These are phyloP conservation scores for Matsumurasca onukii DNA, from an alignment of 1,140 invertebrate genomes.

Conservation along the genomic window DNA sequence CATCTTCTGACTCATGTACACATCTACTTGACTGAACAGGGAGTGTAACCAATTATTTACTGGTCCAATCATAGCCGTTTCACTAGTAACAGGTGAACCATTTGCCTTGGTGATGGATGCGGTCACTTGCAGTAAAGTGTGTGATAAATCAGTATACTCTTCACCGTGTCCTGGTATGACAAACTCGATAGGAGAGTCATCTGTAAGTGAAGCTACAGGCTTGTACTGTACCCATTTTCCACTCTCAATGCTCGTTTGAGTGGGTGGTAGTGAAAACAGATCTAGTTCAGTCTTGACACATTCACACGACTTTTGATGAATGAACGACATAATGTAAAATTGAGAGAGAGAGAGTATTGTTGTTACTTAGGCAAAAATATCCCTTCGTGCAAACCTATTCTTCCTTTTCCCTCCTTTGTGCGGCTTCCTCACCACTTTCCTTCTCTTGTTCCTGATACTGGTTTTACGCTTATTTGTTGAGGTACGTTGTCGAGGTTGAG, in stretches of 20 bases:
- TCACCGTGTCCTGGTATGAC: slow-evolving; percentile 44
- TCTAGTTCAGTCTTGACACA: neutral
- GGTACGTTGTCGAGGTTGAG: too few species aligned
- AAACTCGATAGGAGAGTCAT: slow-evolving; percentile 49
- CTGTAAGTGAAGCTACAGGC: slow-evolving; percentile 46
- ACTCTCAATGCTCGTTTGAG: too few species aligned
- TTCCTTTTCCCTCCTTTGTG: too few species aligned
- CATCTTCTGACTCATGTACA: slow-evolving; percentile 34
- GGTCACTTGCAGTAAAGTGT: slow-evolving; percentile 47
- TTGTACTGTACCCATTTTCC: slow-evolving; percentile 47
- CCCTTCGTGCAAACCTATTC: too few species aligned
- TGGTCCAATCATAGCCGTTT: neutral
- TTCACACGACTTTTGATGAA: too few species aligned
- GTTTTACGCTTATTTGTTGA: too few species aligned
- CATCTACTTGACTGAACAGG: slow-evolving; percentile 32
- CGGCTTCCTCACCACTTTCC: too few species aligned
- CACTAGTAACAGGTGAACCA: slow-evolving; percentile 11
- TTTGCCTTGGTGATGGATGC: slow-evolving; percentile 40
- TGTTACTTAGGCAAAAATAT: too few species aligned
- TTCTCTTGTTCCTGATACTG: too few species aligned
- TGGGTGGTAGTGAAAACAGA: slow-evolving; percentile 40
- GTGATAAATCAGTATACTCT: slow-evolving; percentile 47
- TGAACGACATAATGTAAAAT: too few species aligned
- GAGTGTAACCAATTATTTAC: slow-evolving; percentile 35
- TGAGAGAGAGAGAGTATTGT: too few species aligned